Conservation (phyloP, 2,797 vertebrate species). For the Coluber constrictor region DNA sequence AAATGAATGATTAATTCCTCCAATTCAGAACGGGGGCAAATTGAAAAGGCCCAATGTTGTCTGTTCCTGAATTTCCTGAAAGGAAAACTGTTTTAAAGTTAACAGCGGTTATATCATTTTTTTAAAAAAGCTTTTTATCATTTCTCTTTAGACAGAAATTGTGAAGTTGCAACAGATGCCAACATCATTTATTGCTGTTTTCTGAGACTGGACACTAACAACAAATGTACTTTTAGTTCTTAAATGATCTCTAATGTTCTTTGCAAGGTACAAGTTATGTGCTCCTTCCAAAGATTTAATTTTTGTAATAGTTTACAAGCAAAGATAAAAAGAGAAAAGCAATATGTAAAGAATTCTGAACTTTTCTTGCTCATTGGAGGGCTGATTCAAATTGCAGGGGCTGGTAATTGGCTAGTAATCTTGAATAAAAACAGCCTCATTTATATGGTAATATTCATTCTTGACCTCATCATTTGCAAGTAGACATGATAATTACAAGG, state of each 20-base stretch:
- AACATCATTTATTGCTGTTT: background rate
- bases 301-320: background rate
- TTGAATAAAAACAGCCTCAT: background rate
- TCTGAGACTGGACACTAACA: background rate
- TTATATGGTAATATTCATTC: background rate
- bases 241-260: background rate
- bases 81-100: background rate
- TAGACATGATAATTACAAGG: background rate
- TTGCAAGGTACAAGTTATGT: background rate
- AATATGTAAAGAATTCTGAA: background rate
- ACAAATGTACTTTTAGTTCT: background rate
- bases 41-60: background rate
- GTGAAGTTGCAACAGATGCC: background rate
- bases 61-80: background rate
- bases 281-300: background rate
- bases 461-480: background rate
- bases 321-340: background rate
- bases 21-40: background rate
- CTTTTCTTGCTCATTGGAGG: background rate
- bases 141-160: background rate
- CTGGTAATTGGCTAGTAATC: background rate
- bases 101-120: background rate
- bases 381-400: background rate
- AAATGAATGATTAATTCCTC: background rate
- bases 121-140: background rate